A percentile compares a stretch with the other conserved stretches of the same genome.
Evolutionary conservation across 2,797 vertebrate species (phyloP).

Genomic region (Pangasius larnaudii): DNA sequence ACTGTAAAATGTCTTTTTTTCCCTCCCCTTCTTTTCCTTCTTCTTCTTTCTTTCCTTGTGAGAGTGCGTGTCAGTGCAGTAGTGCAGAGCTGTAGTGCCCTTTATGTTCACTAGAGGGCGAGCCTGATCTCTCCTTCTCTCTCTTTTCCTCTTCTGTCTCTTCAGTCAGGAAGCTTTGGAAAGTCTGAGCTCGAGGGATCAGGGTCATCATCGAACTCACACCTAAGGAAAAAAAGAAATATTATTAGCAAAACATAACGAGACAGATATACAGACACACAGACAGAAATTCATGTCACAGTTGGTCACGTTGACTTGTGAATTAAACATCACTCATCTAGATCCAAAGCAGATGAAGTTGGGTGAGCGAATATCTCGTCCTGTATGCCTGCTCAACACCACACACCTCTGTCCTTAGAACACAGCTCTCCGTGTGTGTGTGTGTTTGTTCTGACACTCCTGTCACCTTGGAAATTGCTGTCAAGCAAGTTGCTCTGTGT

Average conservation of each 20-base stretch:
- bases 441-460: slow-evolving; percentile 52
- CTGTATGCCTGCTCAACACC: background rate
- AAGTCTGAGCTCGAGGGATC: slow-evolving; percentile 94
- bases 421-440: background rate
- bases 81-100: slow-evolving; percentile 85
- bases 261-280: background rate
- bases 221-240: slow-evolving; percentile 61
- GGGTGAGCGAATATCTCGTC: background rate
- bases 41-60: slow-evolving; percentile 59
- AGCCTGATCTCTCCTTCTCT: slow-evolving; percentile 70
- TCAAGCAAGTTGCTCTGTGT: slow-evolving; percentile 51
- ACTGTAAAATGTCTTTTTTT: slow-evolving; percentile 69
- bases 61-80: slow-evolving; percentile 84
- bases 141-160: slow-evolving; percentile 81
- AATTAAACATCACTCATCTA: background rate
- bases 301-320: background rate
- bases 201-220: slow-evolving; percentile 81
- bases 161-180: slow-evolving; percentile 89
- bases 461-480: slow-evolving; percentile 62
- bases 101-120: slow-evolving; percentile 79
- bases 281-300: background rate
- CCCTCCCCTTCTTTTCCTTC: slow-evolving; percentile 35
- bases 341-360: background rate
- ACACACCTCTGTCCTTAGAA: background rate
- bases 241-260: background rate